Evolutionary conservation across 37 sponge, comb jelly and placozoan genomes (phyloP), one percentile per base, ranked within the genome.

Genomic region (Tethya wilhelma): DNA sequence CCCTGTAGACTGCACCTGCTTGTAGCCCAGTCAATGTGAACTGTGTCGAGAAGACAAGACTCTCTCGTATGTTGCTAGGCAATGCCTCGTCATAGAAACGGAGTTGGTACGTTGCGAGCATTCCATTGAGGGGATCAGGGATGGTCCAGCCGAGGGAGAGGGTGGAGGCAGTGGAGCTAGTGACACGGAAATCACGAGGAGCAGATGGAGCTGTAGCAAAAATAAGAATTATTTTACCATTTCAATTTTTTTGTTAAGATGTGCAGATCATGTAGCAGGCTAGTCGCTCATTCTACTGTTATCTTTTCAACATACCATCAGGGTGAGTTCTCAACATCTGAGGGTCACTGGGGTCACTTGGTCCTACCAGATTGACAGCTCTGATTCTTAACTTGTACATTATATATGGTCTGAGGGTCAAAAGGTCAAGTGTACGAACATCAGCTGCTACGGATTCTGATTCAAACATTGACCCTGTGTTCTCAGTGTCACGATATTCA

Each of bases 101-200:
- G 17, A 91, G 56, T 38, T 69, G 26, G 49, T 91, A 91, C 14
- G 67, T 63, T 0, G 71, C 80, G 0, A 90, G 46, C 25, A 22
- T 38, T 23, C 91, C 91, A 38, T 91, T 91, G 12, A 82, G 72
- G 1, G 87, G 83, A 23, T 71, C 40, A 0, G 91, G 91, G 0
- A 31, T 29, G 62, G 60, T 70, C 91, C 91, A 91, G 6, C 70
- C 28, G 38, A 91, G 12, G 31, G 79, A 49, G 74, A 83, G 6
- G 59, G 84, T 75, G 49, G 83, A 68, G 33, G 74, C 36, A 36
- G 79, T 73, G 60, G 62, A 53, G 73, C 57, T 41, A 6, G 59
- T 25, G 26, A 91, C 53, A 34, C 67, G 62, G 28, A 91, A 57
- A 49, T 82, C 74, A 31, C 82, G 36, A 30, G 91, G 91, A 2